phyloP scores from a whole-genome alignment of 2,888 invertebrate genomes.

The Ophion slaviceki region DNA sequence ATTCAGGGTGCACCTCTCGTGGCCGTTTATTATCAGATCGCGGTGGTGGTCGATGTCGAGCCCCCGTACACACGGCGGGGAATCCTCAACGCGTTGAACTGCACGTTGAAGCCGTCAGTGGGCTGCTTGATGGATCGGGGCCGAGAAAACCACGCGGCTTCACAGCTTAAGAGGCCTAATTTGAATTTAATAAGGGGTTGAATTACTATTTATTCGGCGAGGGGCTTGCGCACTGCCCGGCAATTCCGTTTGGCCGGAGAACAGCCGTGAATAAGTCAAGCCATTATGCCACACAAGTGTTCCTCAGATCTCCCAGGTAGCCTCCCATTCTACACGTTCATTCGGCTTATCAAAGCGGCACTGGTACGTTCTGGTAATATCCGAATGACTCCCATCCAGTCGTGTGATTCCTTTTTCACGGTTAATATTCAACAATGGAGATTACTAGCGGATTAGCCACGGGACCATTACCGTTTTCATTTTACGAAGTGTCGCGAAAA shows the following conservation, averaged over 20 bases:
- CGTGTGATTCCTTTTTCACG: background rate
- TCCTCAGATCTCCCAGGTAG: slow-evolving; percentile 22
- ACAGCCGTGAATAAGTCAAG: slow-evolving; percentile 11
- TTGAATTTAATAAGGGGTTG: slow-evolving; percentile 80
- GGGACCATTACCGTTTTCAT: slow-evolving; percentile 46
- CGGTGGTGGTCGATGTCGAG: slow-evolving; percentile 71
- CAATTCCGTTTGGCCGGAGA: slow-evolving; percentile 44
- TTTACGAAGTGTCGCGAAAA: slow-evolving; percentile 44
- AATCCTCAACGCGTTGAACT: slow-evolving; percentile 77
- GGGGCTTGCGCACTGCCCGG: slow-evolving; percentile 53
- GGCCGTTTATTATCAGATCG: slow-evolving; percentile 77
- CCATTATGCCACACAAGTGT: background rate
- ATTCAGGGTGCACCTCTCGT: slow-evolving; percentile 76
- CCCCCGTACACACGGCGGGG: slow-evolving; percentile 67
- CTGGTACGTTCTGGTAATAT: background rate
- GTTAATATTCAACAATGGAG: slow-evolving; percentile 52
- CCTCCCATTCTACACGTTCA: slow-evolving; percentile 6
- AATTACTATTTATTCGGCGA: slow-evolving; percentile 72
- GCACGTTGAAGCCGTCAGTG: slow-evolving; percentile 79
- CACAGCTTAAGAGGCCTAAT: slow-evolving; percentile 71
- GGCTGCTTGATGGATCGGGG: slow-evolving; percentile 79
- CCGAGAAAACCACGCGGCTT: slow-evolving; percentile 39
- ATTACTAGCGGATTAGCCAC: slow-evolving; percentile 47
- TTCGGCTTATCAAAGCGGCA: slow-evolving; percentile 20
- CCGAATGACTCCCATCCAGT: background rate